Percentiles rank a stretch among this genome's conserved stretches.
These are phyloP conservation scores for Fragum whitleyi DNA, from an alignment of 2,888 invertebrate species.

Conservation along the genomic window DNA sequence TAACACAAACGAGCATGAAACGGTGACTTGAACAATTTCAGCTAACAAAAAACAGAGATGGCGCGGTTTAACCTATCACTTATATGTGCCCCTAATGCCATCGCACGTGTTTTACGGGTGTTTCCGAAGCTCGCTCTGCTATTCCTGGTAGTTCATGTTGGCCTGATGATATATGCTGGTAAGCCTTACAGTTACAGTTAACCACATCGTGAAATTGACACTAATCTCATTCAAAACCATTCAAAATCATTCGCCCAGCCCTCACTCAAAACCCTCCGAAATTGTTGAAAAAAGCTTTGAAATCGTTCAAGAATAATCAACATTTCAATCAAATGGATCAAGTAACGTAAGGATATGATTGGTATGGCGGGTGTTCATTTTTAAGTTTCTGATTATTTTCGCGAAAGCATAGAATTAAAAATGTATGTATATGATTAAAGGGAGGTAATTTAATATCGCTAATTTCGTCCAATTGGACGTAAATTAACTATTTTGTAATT, in stretches of 20 bases:
- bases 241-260: neutral
- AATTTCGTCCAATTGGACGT: no score
- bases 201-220: no score
- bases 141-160: constrained; percentile 48
- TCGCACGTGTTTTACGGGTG: constrained; percentile 35
- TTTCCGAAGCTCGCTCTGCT: constrained; percentile 51
- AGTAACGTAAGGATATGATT: neutral
- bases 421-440: no score
- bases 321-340: neutral
- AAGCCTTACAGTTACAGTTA: neutral
- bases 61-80: constrained; percentile 32
- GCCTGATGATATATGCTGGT: constrained; percentile 53
- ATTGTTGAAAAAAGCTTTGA: no score
- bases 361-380: neutral
- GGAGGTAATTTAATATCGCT: no score
- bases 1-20: no score
- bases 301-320: no score
- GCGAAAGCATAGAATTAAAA: no score
- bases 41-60: neutral
- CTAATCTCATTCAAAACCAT: no score
- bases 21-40: no score
- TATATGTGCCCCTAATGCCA: constrained; percentile 34
- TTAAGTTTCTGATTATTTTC: neutral
- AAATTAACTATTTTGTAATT: no score
- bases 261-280: neutral